These are phyloP conservation scores for Gopherus evgoodei DNA, from an alignment of 2,113 vertebrate species.

Conservation along the genomic window DNA sequence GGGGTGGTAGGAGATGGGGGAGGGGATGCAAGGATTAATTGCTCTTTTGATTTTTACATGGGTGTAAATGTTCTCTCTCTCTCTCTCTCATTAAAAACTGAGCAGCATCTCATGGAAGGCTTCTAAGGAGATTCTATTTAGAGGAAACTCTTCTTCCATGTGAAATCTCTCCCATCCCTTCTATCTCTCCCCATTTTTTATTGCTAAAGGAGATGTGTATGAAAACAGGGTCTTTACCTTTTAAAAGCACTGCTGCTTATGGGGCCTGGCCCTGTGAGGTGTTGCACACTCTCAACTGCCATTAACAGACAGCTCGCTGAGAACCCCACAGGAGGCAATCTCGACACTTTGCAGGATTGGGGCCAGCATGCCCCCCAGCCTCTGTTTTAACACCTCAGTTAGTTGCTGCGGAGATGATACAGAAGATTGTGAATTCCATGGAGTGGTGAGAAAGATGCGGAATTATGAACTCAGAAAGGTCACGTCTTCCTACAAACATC, in stretches of 20 bases:
- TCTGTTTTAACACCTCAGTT: conserved; percentile 17
- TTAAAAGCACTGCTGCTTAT: conserved; percentile 22
- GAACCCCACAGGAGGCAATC: neutral
- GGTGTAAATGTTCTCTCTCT: neutral
- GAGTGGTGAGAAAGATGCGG: neutral
- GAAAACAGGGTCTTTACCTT: conserved; percentile 22
- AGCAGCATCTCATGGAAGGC: neutral
- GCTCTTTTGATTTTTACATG: conserved; percentile 7
- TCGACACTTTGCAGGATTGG: neutral
- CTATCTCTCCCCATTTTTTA: conserved; percentile 31
- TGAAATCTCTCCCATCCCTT: neutral
- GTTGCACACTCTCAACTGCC: conserved; percentile 34
- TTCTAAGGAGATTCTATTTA: neutral
- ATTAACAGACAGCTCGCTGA: neutral
- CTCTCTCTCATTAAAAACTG: neutral
- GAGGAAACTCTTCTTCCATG: neutral
- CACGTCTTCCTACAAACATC: neutral
- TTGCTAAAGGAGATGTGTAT: conserved; percentile 40
- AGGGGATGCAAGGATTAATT: neutral
- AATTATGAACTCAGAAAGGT: neutral
- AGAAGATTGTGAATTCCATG: neutral
- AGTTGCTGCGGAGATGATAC: neutral
- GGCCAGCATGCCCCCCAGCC: conserved; percentile 16
- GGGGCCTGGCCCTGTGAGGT: conserved; percentile 2
- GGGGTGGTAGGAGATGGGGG: neutral